These are phyloP conservation scores for Drosophila histrio DNA, from an alignment of 2,888 invertebrate species.

Conservation along the genomic window DNA sequence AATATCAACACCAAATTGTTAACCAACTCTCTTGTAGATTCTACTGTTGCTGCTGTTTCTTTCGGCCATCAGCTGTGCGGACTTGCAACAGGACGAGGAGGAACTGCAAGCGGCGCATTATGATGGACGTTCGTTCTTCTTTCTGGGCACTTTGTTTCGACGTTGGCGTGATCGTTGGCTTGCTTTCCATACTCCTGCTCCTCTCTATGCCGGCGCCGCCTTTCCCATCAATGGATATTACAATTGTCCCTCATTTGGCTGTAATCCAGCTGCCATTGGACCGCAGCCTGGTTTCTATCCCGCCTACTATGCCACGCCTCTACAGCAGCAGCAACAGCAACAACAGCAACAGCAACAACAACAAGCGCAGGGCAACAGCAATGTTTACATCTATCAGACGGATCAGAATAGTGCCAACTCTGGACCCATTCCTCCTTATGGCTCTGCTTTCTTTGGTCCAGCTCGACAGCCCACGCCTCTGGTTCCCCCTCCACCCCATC, in stretches of 20 bases:
- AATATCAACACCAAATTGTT: not conserved
- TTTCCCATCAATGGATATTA: slow-evolving; percentile 61
- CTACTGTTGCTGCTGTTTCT: slow-evolving; percentile 44
- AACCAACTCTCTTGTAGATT: slow-evolving; percentile 3
- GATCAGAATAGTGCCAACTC: slow-evolving; percentile 64
- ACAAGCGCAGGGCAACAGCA: slow-evolving; percentile 70
- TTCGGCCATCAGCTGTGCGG: slow-evolving; percentile 5
- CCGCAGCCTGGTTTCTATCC: slow-evolving; percentile 59
- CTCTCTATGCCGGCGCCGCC: slow-evolving; percentile 66
- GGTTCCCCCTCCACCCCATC: slow-evolving; percentile 16
- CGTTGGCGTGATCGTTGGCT: slow-evolving; percentile 76
- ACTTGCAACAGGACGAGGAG: slow-evolving; percentile 15
- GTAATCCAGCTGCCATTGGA: slow-evolving; percentile 53
- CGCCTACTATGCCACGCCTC: slow-evolving; percentile 39
- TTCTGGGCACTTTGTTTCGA: slow-evolving; percentile 70
- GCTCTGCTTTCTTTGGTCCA: slow-evolving; percentile 41
- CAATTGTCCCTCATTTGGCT: slow-evolving; percentile 68
- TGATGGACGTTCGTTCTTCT: slow-evolving; percentile 70
- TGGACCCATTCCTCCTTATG: slow-evolving; percentile 28
- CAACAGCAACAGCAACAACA: slow-evolving; percentile 56
- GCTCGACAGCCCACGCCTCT: slow-evolving; percentile 30
- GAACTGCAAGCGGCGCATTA: slow-evolving; percentile 26
- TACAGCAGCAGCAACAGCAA: slow-evolving; percentile 41
- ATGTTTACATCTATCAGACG: slow-evolving; percentile 67
- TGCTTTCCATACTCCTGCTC: slow-evolving; percentile 54